phyloP scores from a whole-genome alignment of 2,797 vertebrate genomes.

The Sebastes oblongus region DNA sequence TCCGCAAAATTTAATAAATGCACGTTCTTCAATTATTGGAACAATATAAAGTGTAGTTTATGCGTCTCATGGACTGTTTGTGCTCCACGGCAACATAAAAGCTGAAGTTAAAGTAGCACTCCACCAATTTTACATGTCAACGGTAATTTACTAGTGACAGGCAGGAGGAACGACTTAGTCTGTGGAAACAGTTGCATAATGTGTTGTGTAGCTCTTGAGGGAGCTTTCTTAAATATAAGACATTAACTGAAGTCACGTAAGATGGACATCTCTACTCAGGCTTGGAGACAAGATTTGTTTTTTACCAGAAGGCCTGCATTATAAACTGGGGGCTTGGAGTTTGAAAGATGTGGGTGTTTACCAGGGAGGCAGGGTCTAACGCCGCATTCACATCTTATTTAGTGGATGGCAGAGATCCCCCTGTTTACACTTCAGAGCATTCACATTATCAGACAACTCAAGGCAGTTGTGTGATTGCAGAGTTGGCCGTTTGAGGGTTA shows the following conservation, averaged over 20 bases:
- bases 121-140: too few species aligned
- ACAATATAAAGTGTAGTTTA: background rate
- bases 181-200: background rate
- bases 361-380: too few species aligned
- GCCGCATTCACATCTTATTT: background rate
- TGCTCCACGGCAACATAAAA: background rate
- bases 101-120: background rate
- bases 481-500: background rate
- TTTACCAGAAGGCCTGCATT: too few species aligned
- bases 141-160: too few species aligned
- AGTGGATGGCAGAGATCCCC: background rate
- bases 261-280: too few species aligned
- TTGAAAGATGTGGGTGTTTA: background rate
- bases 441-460: background rate
- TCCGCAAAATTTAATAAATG: background rate
- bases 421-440: background rate
- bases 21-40: background rate
- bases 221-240: background rate
- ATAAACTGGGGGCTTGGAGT: background rate
- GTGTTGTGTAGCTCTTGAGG: background rate
- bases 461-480: background rate
- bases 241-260: background rate
- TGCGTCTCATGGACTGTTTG: background rate
- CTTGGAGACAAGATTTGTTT: accelerated
- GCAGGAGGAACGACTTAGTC: too few species aligned